These are phyloP conservation scores for Nomada ruficornis DNA, from an alignment of 2,888 invertebrate genomes.

Conservation along the genomic window DNA sequence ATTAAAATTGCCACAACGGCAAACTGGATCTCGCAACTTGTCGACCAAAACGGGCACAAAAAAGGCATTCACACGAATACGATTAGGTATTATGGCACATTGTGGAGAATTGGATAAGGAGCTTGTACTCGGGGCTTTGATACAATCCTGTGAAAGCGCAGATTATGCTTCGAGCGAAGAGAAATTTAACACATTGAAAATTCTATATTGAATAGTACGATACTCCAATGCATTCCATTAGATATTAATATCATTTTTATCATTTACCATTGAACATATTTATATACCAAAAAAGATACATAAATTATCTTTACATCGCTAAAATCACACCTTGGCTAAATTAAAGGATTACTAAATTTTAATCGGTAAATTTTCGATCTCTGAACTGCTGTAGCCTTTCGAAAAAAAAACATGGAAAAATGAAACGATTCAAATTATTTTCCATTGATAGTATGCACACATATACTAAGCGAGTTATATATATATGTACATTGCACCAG, in stretches of 20 bases:
- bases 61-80: slow-evolving; percentile 31
- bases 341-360: too few relatives aligned
- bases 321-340: too few relatives aligned
- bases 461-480: too few relatives aligned
- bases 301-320: background rate
- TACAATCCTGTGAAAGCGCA: slow-evolving; percentile 17
- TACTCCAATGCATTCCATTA: background rate
- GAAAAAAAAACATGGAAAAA: too few relatives aligned
- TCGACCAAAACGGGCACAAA: slow-evolving; percentile 44
- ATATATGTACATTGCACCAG: too few relatives aligned
- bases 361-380: too few relatives aligned
- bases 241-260: background rate
- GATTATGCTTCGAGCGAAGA: background rate
- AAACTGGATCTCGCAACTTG: slow-evolving; percentile 40
- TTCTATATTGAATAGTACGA: too few relatives aligned
- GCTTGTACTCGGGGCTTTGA: slow-evolving; percentile 49
- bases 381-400: too few relatives aligned
- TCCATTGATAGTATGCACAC: too few relatives aligned
- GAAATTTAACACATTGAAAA: too few relatives aligned
- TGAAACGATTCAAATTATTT: too few relatives aligned
- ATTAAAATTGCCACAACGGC: slow-evolving; percentile 80
- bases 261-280: background rate
- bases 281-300: background rate
- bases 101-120: slow-evolving; percentile 64
- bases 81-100: slow-evolving; percentile 63